These are phyloP conservation scores for Mesoligia furuncula DNA, from an alignment of 2,888 invertebrate species.

Conservation along the genomic window DNA sequence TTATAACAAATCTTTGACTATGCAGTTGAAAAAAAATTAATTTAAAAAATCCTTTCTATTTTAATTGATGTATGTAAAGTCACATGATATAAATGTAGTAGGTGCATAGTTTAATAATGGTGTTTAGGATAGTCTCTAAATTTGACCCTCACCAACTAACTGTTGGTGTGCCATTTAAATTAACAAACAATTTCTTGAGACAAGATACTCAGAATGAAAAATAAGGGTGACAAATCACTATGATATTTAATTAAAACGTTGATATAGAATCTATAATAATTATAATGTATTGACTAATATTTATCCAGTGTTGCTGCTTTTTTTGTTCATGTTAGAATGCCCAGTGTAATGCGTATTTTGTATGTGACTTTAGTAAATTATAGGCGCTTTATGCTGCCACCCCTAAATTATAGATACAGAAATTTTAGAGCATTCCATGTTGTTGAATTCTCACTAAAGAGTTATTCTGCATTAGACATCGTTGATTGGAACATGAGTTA, in stretches of 20 bases:
- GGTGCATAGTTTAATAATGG: conserved; percentile 55
- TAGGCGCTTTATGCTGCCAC: conserved; percentile 58
- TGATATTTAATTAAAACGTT: conserved; percentile 64
- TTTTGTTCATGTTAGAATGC: conserved; percentile 70
- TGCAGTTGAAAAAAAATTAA: conserved; percentile 49
- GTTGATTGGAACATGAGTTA: conserved; percentile 75
- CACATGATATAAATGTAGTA: conserved; percentile 46
- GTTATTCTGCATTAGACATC: conserved; percentile 73
- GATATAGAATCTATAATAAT: conserved; percentile 66
- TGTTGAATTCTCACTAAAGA: conserved; percentile 76
- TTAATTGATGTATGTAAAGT: conserved; percentile 53
- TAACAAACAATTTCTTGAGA: conserved; percentile 36
- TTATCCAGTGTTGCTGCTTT: conserved; percentile 73
- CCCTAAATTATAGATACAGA: conserved; percentile 72
- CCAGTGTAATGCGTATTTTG: conserved; percentile 80
- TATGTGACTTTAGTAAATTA: conserved; percentile 78
- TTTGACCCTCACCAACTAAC: conserved; percentile 45
- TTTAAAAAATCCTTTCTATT: conserved; percentile 38
- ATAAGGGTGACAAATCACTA: conserved; percentile 60
- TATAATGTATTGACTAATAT: conserved; percentile 70
- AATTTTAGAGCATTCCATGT: conserved; percentile 85
- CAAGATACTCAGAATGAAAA: conserved; percentile 42
- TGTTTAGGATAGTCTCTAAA: conserved; percentile 45
- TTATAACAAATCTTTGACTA: conserved; percentile 67
- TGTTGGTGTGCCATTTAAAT: conserved; percentile 59